These are phyloP conservation scores for Thysanoteuthis rhombus DNA, from an alignment of 2,888 invertebrate species.

Conservation along the genomic window DNA sequence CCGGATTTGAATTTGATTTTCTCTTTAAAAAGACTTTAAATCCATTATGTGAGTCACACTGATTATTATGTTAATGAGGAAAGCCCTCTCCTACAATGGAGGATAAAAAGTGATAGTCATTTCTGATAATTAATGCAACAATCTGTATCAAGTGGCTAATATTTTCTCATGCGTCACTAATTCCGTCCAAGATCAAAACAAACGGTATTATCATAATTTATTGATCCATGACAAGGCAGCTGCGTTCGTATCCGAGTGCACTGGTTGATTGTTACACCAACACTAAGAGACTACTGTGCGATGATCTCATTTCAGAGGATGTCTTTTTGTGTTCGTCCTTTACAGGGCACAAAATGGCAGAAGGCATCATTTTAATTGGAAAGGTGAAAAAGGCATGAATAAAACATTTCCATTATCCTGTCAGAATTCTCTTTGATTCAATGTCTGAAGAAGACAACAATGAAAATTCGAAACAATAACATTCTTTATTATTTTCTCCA, in stretches of 20 bases:
- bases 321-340: not conserved
- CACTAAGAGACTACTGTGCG: not conserved
- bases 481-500: not conserved
- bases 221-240: not conserved
- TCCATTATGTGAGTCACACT: not conserved
- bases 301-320: not conserved
- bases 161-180: not conserved
- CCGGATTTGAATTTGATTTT: not conserved
- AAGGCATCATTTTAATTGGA: not conserved
- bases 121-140: not conserved
- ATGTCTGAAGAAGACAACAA: not conserved
- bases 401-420: constrained; percentile 12
- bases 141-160: not conserved
- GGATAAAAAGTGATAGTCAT: not conserved
- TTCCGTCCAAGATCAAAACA: not conserved
- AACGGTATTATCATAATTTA: not conserved
- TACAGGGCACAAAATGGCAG: not conserved
- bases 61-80: not conserved
- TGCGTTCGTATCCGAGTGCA: not conserved
- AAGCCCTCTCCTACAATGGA: not conserved
- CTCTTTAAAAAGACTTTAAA: not conserved
- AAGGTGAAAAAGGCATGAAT: not conserved
- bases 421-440: not conserved
- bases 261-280: not conserved
- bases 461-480: not conserved